Percentiles rank a stretch among this genome's conserved stretches.
Conservation (phyloP, 2,888 invertebrate species). For the Ametastegia equiseti region DNA sequence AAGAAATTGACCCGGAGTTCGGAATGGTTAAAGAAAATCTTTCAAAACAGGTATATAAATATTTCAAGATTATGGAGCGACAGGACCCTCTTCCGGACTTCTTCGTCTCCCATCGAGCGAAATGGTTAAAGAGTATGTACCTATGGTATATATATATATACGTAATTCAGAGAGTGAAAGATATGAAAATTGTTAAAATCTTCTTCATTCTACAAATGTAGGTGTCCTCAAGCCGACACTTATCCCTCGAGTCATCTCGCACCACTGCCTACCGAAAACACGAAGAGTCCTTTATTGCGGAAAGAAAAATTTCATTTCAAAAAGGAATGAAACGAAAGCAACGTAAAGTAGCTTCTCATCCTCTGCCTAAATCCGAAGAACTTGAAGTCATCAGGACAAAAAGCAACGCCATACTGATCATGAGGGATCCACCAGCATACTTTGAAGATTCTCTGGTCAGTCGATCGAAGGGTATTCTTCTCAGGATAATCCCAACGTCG, state of each 20-base stretch:
- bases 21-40: background rate
- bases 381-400: too few relatives aligned
- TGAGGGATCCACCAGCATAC: too few relatives aligned
- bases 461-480: too few relatives aligned
- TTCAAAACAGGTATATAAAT: slow-evolving; percentile 12
- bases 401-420: too few relatives aligned
- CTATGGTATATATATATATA: too few relatives aligned
- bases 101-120: background rate
- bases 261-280: background rate
- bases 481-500: too few relatives aligned
- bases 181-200: slow-evolving; percentile 5
- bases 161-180: too few relatives aligned
- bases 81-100: background rate
- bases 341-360: background rate
- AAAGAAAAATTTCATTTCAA: background rate
- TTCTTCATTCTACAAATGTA: slow-evolving; percentile 29
- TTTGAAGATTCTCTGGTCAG: too few relatives aligned
- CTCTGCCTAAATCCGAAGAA: background rate
- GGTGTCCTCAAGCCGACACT: slow-evolving; percentile 3
- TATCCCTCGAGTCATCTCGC: slow-evolving; percentile 21
- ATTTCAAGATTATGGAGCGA: slow-evolving; percentile 22
- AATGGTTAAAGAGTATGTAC: background rate
- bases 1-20: background rate
- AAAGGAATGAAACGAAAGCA: background rate
- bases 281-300: background rate